Percentiles rank a stretch among this genome's conserved stretches.
These are phyloP conservation scores for Poeciliopsis gracilis DNA, from an alignment of 2,797 vertebrate species.

Conservation along the genomic window DNA sequence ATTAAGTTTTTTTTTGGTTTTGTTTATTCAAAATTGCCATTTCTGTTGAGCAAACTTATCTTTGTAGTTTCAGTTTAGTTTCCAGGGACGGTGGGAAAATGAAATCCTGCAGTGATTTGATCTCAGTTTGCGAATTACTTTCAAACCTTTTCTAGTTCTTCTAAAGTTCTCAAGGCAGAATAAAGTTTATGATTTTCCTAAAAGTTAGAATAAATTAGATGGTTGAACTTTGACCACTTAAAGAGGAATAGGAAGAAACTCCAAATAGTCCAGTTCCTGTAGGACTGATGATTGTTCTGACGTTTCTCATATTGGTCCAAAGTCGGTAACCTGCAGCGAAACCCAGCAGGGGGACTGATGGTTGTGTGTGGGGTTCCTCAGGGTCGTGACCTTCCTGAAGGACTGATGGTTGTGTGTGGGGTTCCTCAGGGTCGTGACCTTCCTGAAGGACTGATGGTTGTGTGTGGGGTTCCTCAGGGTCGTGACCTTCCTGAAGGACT, in stretches of 20 bases:
- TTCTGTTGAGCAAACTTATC: no score
- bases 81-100: not conserved
- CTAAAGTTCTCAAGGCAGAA: not conserved
- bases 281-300: not conserved
- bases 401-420: no score
- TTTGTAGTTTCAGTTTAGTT: no score
- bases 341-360: no score
- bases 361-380: no score
- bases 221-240: not conserved
- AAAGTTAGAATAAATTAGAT: not conserved
- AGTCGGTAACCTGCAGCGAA: no score
- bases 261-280: not conserved
- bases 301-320: not conserved
- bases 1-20: no score
- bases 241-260: not conserved
- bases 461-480: constrained; percentile 77
- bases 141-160: not conserved
- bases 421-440: no score
- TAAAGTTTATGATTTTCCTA: not conserved
- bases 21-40: no score
- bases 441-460: not conserved
- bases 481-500: constrained; percentile 93
- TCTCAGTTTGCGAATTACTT: not conserved
- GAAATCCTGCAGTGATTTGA: not conserved
- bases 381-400: no score